phyloP scores from a whole-genome alignment of 2,797 vertebrate genomes.

The Tinamus major region DNA sequence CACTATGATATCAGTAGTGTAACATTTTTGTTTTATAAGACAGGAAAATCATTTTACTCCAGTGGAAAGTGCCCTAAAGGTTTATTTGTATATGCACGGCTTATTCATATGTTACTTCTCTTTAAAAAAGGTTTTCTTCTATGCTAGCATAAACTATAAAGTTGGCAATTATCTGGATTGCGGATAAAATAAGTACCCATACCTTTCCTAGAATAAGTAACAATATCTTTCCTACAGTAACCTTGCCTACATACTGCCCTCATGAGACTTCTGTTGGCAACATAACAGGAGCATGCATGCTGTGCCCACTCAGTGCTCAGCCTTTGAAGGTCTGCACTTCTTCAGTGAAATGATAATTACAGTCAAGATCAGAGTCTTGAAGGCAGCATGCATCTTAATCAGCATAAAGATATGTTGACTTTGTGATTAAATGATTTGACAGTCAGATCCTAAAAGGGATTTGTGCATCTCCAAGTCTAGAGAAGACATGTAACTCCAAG shows the following conservation, averaged over 20 bases:
- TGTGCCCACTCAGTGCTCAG: background rate
- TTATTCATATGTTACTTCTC: background rate
- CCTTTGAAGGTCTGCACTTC: background rate
- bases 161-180: background rate
- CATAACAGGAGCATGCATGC: background rate
- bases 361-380: background rate
- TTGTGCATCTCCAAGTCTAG: background rate
- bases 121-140: background rate
- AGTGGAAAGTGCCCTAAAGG: background rate
- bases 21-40: background rate
- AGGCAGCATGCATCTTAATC: background rate
- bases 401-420: background rate
- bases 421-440: conserved; percentile 6
- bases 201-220: background rate
- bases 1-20: background rate
- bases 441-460: background rate
- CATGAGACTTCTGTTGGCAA: background rate
- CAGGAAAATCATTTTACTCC: background rate
- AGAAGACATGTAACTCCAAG: background rate
- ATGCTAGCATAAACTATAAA: background rate
- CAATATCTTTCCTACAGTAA: background rate
- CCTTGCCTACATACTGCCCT: background rate
- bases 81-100: background rate
- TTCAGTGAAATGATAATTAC: background rate
- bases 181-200: background rate